Conservation (phyloP, 2,888 invertebrate species). For the Strigamia transsilvanica region DNA sequence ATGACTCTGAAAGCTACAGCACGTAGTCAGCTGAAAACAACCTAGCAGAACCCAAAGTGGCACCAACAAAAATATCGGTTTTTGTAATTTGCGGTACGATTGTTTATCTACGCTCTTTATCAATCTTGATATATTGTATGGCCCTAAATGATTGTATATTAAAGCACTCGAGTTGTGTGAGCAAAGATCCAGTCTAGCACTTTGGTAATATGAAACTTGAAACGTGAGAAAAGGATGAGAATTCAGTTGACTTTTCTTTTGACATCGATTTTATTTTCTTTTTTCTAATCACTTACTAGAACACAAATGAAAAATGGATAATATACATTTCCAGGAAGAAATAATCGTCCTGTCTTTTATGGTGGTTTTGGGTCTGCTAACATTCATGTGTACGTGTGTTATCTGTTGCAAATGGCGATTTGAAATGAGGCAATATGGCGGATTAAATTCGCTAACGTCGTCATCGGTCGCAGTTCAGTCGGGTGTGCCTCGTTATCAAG, state of each 20-base stretch:
- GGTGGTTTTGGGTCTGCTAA: neutral
- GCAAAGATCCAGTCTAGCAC: neutral
- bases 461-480: neutral
- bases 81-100: neutral
- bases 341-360: neutral
- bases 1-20: neutral
- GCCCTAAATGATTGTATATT: neutral
- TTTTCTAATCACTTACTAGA: neutral
- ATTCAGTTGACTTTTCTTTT: neutral
- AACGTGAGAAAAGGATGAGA: neutral
- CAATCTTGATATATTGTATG: neutral
- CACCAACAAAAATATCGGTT: neutral
- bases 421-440: neutral
- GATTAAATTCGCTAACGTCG: neutral
- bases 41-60: neutral
- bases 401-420: conserved; percentile 13
- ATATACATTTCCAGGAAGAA: neutral
- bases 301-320: conserved; percentile 10
- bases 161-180: neutral
- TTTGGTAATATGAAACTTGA: neutral
- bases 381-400: neutral
- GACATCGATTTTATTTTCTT: neutral
- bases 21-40: neutral
- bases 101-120: neutral
- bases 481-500: neutral